phyloP scores from a whole-genome alignment of 1,140 invertebrate genomes.

The Palaemon carinicauda region DNA sequence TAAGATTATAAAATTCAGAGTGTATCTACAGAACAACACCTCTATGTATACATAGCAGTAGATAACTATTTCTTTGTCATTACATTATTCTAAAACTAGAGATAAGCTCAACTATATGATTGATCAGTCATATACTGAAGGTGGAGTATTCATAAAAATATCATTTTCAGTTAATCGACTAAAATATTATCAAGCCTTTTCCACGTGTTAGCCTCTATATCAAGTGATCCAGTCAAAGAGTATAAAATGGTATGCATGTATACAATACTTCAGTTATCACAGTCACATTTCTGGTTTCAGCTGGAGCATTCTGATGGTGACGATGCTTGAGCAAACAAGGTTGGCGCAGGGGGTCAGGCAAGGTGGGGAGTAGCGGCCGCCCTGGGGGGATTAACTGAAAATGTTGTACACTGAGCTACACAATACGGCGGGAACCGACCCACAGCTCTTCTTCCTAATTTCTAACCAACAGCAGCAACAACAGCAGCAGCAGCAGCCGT shows the following conservation, averaged over 20 bases:
- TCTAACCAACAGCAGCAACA: background rate
- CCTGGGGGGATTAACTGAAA: constrained; percentile 40
- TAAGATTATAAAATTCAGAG: constrained; percentile 59
- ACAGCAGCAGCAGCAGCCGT: background rate
- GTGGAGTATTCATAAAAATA: constrained; percentile 41
- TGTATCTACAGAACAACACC: constrained; percentile 56
- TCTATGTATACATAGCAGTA: constrained; percentile 55
- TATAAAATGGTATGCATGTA: constrained; percentile 45
- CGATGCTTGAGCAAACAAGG: constrained; percentile 49
- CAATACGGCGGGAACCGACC: constrained; percentile 26
- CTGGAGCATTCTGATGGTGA: constrained; percentile 26
- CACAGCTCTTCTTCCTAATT: constrained; percentile 1
- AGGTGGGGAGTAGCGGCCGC: constrained; percentile 42
- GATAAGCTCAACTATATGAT: constrained; percentile 59
- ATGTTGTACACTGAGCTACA: constrained; percentile 55
- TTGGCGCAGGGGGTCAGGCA: constrained; percentile 36
- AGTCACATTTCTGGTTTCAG: constrained; percentile 47
- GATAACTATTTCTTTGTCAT: constrained; percentile 53
- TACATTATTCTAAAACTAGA: constrained; percentile 57
- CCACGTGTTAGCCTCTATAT: constrained; percentile 42
- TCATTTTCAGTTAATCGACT: constrained; percentile 43
- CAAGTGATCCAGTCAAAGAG: constrained; percentile 42
- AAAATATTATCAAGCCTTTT: constrained; percentile 38
- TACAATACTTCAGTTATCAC: constrained; percentile 53
- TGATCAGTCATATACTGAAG: constrained; percentile 47